Evolutionary conservation across 2,888 invertebrate genomes (phyloP), one percentile per base, ranked within the genome.

Genomic region (Harmothoe impar): DNA sequence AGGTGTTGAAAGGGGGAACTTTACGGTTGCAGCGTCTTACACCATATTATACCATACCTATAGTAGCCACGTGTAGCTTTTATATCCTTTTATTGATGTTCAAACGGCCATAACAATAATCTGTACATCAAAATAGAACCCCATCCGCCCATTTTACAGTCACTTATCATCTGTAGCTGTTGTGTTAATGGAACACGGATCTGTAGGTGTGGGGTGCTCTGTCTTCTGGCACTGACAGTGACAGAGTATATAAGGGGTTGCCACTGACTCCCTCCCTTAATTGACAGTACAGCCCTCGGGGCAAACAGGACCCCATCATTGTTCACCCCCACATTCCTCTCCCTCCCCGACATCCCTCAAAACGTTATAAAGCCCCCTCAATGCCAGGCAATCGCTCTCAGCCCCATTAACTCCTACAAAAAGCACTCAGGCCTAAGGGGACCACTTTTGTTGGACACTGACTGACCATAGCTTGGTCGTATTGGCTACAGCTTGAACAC

Each of bases 361-460:
- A 25, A 31, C 77, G 31, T 31, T 31, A 25, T 31, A 77, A 25
- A 77, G 29, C 77, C 17, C 31, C 25, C 29, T n/a, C 68, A 77
- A 29, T 77, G n/a, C 77, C 29, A 20, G 43, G 31, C 77, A 77
- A 25, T 77, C 77, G 25, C 15, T 77, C 77, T 31, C 1, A 77
- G 77, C 17, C 77, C 31, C 77, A 77, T 77, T 77, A 77, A 77
- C 77, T 77, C 25, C 43, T 29, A 77, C 77, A 77, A 77, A 77
- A 25, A 31, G 29, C 77, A 77, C 31, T 29, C 25, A 20, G n/a
- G 77, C 77, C 62, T 62, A 20, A n/a, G 62, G 62, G 62, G 43
- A n/a, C n/a, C 62, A n/a, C 62, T n/a, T n/a, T 62, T 62, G 62
- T 62, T 62, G 62, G 62, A 20, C 23, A 20, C 20, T 62, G 62